These are phyloP conservation scores for Loripinus fragilis DNA, from an alignment of 2,888 invertebrate genomes.

Conservation along the genomic window DNA sequence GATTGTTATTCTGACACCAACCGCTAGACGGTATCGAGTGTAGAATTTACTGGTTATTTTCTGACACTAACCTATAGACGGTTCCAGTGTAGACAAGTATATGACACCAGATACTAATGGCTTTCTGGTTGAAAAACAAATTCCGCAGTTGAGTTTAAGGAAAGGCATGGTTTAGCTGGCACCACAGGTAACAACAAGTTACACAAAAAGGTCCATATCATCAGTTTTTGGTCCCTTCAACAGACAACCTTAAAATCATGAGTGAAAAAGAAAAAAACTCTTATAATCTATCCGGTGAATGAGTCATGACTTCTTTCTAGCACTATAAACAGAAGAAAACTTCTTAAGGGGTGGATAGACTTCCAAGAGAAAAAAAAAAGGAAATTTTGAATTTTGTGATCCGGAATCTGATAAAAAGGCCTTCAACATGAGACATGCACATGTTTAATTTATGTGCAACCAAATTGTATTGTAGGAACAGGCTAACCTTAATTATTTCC, in stretches of 20 bases:
- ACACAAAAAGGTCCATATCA: not conserved
- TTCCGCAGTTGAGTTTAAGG: not conserved
- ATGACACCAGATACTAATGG: not conserved
- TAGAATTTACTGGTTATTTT: not conserved
- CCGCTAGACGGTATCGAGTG: not conserved
- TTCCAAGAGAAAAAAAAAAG: not conserved
- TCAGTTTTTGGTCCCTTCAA: not conserved
- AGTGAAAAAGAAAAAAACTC: not conserved
- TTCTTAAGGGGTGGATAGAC: not conserved
- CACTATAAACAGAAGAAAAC: conserved; percentile 1
- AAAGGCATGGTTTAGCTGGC: not conserved
- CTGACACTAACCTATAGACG: not conserved
- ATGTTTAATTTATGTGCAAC: not conserved
- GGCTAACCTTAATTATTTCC: not conserved
- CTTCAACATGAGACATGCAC: not conserved
- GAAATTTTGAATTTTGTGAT: not conserved
- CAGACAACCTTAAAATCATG: not conserved
- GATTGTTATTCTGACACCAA: not conserved
- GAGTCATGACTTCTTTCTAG: not conserved
- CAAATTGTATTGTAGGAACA: not conserved
- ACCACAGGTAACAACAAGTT: not conserved
- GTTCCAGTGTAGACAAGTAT: not conserved
- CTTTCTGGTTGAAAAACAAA: not conserved
- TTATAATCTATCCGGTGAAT: not conserved
- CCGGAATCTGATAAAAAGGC: not conserved